Percentiles rank a stretch among this genome's conserved stretches.
Evolutionary conservation across 2,888 invertebrate species (phyloP).

Genomic region (Scaptomyza polygonia): DNA sequence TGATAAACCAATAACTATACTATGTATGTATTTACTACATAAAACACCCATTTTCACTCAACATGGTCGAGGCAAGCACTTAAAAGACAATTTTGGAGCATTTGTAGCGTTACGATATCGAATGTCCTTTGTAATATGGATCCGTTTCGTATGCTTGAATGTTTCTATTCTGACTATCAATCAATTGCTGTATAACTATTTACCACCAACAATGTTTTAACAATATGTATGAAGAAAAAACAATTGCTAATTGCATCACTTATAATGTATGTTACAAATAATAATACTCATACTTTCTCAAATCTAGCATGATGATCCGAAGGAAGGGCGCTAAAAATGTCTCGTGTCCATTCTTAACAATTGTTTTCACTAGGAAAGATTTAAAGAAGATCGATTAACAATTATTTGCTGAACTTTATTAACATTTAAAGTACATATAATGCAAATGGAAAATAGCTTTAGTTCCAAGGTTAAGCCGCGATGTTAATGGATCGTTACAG

Average conservation of each 20-base stretch:
- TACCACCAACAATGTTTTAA: slow-evolving; percentile 62
- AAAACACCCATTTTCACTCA: slow-evolving; percentile 4
- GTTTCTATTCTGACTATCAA: slow-evolving; percentile 67
- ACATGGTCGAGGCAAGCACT: slow-evolving; percentile 26
- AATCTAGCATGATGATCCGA: slow-evolving; percentile 20
- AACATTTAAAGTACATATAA: slow-evolving; percentile 46
- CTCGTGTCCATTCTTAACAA: slow-evolving; percentile 17
- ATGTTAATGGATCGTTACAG: slow-evolving; percentile 17
- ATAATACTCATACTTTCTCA: slow-evolving; percentile 63
- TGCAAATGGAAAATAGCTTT: slow-evolving; percentile 45
- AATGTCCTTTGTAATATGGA: slow-evolving; percentile 1
- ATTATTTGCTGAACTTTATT: slow-evolving; percentile 75
- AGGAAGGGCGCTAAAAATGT: slow-evolving; percentile 12
- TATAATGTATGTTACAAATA: slow-evolving; percentile 54
- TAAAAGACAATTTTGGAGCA: slow-evolving; percentile 48
- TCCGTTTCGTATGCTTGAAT: slow-evolving; percentile 17
- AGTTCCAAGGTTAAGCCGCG: slow-evolving; percentile 35
- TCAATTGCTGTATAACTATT: slow-evolving; percentile 75
- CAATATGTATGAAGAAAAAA: slow-evolving; percentile 23
- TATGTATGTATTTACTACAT: slow-evolving; percentile 31
- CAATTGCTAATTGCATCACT: slow-evolving; percentile 45
- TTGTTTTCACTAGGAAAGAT: slow-evolving; percentile 19
- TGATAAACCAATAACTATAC: slow-evolving; percentile 36
- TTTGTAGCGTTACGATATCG: slow-evolving; percentile 26
- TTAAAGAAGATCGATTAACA: slow-evolving; percentile 53